A percentile compares a stretch with the other conserved stretches of the same genome.
phyloP scores from a whole-genome alignment of 2,113 vertebrate species.

The Anarrhichthys ocellatus region DNA sequence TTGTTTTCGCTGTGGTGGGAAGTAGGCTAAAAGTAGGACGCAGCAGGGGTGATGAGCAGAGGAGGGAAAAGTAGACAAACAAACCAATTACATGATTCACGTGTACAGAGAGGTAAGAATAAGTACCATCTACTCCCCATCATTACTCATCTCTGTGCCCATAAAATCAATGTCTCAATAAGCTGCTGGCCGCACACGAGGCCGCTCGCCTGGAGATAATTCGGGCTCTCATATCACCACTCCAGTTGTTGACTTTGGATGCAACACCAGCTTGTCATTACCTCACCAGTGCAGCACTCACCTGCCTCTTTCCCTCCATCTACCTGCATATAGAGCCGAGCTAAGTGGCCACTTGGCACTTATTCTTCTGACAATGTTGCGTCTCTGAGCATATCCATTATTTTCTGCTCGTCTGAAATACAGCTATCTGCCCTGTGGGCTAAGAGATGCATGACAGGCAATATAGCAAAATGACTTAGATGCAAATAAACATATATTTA shows the following conservation, averaged over 20 bases:
- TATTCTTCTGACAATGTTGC: conserved; percentile 35
- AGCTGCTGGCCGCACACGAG: not conserved
- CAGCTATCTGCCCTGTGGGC: not conserved
- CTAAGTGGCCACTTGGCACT: conserved; percentile 59
- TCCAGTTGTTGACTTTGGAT: conserved; percentile 50
- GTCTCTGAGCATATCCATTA: conserved; percentile 31
- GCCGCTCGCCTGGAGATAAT: conserved; percentile 16
- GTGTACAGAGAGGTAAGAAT: conserved; percentile 18
- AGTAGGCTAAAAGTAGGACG: conserved; percentile 53
- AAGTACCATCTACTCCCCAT: conserved; percentile 14
- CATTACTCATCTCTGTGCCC: not conserved
- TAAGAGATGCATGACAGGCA: not conserved
- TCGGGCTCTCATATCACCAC: conserved; percentile 32
- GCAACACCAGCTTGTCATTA: conserved; percentile 44
- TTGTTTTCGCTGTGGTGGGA: conserved; percentile 41
- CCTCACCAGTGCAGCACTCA: conserved; percentile 27
- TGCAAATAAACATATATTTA: not conserved
- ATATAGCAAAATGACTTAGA: not conserved
- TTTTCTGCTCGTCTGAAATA: conserved; percentile 20
- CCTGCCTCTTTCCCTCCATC: conserved; percentile 27
- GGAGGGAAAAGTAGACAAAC: conserved; percentile 38
- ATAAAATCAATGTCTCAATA: conserved; percentile 39
- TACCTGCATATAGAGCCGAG: conserved; percentile 17
- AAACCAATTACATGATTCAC: conserved; percentile 62
- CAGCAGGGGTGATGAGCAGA: conserved; percentile 38